Evolutionary conservation across 2,113 vertebrate genomes (phyloP).

Genomic region (Lycaon pictus): DNA sequence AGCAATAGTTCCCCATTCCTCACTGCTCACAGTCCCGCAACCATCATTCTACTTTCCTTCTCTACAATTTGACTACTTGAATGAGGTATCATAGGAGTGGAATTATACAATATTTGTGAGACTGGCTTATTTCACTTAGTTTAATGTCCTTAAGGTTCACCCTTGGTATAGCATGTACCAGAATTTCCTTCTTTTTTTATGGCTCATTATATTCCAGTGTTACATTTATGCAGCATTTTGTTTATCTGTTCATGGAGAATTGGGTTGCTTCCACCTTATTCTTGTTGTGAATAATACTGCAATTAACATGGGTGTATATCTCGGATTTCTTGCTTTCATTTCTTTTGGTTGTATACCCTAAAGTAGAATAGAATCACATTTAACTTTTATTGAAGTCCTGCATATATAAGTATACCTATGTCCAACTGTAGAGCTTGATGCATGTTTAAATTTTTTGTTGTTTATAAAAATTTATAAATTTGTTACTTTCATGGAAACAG

Average conservation of each 20-base stretch:
- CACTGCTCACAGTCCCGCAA: fast-evolving
- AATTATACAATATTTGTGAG: neutral
- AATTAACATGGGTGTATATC: neutral
- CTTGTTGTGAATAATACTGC: neutral
- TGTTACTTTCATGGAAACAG: neutral
- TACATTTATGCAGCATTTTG: neutral
- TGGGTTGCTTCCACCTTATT: neutral
- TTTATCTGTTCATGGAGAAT: neutral
- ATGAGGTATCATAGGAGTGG: neutral
- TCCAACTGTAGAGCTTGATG: neutral
- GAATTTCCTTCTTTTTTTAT: neutral
- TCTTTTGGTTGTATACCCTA: neutral
- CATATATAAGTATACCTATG: neutral
- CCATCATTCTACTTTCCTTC: neutral
- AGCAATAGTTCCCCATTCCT: neutral
- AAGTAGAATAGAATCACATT: slow-evolving; percentile 1
- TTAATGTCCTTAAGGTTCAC: neutral
- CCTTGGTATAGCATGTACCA: neutral
- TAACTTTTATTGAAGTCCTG: neutral
- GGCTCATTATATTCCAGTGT: neutral
- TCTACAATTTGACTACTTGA: neutral
- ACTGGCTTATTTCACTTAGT: neutral
- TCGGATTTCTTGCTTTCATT: neutral
- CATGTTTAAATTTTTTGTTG: neutral
- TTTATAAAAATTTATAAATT: neutral